These are phyloP conservation scores for Odontophorus gujanensis DNA, from an alignment of 2,113 vertebrate species.

Conservation along the genomic window DNA sequence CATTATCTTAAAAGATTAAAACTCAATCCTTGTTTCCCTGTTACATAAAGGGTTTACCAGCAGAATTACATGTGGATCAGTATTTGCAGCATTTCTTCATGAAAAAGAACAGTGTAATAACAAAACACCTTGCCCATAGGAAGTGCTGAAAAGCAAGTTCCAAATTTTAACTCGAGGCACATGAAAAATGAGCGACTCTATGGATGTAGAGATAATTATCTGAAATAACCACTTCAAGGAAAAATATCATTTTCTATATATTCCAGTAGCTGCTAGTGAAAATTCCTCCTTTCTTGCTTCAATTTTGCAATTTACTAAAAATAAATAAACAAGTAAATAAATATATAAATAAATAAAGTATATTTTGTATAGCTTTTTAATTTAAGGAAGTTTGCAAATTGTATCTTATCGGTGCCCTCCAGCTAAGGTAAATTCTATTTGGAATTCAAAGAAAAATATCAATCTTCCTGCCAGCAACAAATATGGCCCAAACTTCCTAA, in stretches of 20 bases:
- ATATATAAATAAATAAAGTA: too few species aligned
- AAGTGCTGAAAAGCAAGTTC: background rate
- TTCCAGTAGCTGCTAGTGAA: background rate
- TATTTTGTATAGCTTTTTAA: background rate
- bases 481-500: background rate
- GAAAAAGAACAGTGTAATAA: background rate
- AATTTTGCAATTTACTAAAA: background rate
- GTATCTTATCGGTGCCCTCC: background rate
- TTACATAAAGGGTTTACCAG: background rate
- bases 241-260: background rate
- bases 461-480: background rate
- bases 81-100: background rate
- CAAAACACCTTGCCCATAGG: fast-evolving
- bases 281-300: background rate
- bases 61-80: background rate
- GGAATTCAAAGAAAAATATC: background rate
- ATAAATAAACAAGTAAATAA: background rate
- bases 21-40: background rate
- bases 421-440: background rate
- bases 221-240: background rate
- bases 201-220: background rate
- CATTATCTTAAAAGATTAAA: background rate
- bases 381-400: background rate
- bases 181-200: background rate
- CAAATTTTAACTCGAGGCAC: background rate